Evolutionary conservation across 2,797 vertebrate genomes (phyloP).

Genomic region (Urocyon cinereoargenteus): DNA sequence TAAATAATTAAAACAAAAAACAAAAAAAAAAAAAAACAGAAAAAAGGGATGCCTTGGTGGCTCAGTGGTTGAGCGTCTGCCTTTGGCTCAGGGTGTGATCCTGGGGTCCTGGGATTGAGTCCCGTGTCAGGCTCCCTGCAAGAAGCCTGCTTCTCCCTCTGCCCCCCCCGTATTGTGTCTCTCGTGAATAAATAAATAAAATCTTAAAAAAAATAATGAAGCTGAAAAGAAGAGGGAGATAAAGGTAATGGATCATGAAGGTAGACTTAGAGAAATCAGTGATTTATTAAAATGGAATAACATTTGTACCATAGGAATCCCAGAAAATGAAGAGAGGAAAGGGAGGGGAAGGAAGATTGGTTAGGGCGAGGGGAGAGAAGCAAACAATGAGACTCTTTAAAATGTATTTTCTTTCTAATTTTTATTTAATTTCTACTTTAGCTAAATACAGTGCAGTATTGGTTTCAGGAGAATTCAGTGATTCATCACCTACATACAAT

Average conservation of each 20-base stretch:
- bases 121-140: no score
- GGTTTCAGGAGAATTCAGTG: not conserved
- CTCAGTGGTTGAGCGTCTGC: no score
- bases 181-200: not conserved
- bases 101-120: no score
- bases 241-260: not conserved
- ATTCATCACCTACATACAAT: not conserved
- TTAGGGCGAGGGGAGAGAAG: not conserved
- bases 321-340: not conserved
- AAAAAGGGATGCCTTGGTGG: no score
- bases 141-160: no score
- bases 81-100: no score
- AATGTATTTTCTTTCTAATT: not conserved
- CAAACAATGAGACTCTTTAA: not conserved
- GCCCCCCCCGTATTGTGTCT: no score
- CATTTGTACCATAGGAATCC: not conserved
- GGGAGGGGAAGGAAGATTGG: not conserved
- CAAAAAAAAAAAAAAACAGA: no score
- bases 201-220: not conserved
- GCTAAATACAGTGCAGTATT: not conserved
- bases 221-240: not conserved
- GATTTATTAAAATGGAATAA: not conserved
- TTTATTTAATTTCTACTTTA: not conserved
- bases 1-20: not conserved
- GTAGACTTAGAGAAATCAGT: not conserved